Conservation (phyloP, 2,113 vertebrate species). For the Eleginops maclovinus region DNA sequence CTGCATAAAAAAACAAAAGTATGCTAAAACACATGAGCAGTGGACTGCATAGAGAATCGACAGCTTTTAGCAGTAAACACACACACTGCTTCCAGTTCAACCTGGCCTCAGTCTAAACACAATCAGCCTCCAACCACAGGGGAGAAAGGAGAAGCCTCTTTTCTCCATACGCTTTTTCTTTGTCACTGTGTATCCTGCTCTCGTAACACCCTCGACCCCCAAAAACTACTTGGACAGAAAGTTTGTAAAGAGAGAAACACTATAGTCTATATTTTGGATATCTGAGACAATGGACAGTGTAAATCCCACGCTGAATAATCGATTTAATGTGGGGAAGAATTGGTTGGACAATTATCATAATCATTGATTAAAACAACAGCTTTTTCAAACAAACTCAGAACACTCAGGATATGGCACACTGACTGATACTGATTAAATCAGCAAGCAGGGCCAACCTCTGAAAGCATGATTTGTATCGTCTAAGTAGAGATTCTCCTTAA, state of each 20-base stretch:
- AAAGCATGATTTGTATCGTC: not conserved
- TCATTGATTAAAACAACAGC: constrained; percentile 38
- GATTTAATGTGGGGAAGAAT: not conserved
- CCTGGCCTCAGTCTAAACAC: constrained; percentile 31
- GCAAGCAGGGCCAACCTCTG: not conserved
- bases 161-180: not conserved
- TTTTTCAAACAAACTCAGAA: constrained; percentile 12
- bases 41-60: constrained; percentile 4
- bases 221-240: not conserved
- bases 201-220: not conserved
- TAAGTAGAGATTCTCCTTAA: constrained; percentile 13
- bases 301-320: not conserved
- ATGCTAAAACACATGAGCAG: not conserved
- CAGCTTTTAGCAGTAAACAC: not conserved
- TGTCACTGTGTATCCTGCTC: not conserved
- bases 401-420: constrained; percentile 3
- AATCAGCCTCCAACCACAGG: constrained; percentile 18
- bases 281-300: not conserved
- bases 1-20: not conserved
- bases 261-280: not conserved
- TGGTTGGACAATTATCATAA: constrained; percentile 6
- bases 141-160: not conserved
- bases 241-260: no score
- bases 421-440: constrained; percentile 50
- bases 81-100: constrained; percentile 22